Evolutionary conservation across 2,888 invertebrate genomes (phyloP).

Genomic region (Abrostola tripartita): DNA sequence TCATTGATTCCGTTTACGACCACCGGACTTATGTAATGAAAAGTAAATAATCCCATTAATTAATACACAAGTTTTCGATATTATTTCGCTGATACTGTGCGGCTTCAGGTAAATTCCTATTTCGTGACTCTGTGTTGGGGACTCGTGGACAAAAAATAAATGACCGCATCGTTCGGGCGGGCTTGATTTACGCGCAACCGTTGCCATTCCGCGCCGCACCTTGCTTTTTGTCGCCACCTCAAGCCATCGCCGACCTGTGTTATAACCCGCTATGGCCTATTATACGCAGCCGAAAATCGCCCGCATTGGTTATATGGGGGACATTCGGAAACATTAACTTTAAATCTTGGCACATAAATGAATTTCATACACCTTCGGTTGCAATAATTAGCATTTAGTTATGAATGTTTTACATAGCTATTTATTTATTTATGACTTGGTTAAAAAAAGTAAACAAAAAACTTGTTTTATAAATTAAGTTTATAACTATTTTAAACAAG

Average conservation of each 20-base stretch:
- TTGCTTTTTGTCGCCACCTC: conserved; percentile 31
- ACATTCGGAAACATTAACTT: conserved; percentile 5
- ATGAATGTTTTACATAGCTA: background rate
- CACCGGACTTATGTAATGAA: no score
- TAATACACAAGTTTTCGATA: no score
- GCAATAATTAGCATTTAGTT: background rate
- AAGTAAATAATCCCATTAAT: no score
- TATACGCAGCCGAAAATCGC: background rate
- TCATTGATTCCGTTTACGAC: no score
- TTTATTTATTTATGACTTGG: background rate
- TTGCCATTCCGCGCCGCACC: conserved; percentile 10
- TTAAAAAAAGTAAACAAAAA: no score
- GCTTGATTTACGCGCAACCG: conserved; percentile 35
- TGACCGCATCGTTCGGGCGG: conserved; percentile 17
- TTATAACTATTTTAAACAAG: no score
- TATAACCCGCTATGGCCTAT: conserved; percentile 5
- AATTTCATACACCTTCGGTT: background rate
- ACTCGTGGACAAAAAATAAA: conserved; percentile 36
- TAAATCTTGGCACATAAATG: background rate
- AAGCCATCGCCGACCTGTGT: conserved; percentile 9
- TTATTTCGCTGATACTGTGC: no score
- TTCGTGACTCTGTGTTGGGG: conserved; percentile 11
- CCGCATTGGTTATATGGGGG: background rate
- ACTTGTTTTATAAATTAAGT: no score
- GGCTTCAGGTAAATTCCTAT: conserved; percentile 1